These are phyloP conservation scores for Musca vetustissima DNA, from an alignment of 1,140 invertebrate genomes.

Conservation along the genomic window DNA sequence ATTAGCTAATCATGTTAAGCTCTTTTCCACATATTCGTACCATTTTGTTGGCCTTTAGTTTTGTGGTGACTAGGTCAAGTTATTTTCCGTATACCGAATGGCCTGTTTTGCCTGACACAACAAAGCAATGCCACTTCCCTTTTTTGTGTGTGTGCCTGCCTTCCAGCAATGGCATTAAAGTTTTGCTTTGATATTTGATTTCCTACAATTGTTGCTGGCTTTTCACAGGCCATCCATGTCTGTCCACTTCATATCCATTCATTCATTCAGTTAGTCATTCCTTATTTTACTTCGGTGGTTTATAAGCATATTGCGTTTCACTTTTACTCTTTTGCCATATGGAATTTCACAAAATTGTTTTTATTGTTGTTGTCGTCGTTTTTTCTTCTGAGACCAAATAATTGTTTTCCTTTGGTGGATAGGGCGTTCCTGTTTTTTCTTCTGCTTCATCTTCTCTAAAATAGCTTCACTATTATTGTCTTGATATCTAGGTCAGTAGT, in stretches of 20 bases:
- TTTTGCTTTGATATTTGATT: constrained; percentile 18
- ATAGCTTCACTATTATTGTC: not conserved
- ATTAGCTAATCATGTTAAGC: constrained; percentile 7
- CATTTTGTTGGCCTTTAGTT: no score
- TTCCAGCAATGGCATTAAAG: no score
- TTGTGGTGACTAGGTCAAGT: no score
- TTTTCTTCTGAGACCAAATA: no score
- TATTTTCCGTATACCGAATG: no score
- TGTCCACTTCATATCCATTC: not conserved
- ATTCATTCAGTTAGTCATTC: not conserved
- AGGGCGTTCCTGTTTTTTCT: no score
- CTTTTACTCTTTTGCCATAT: constrained; percentile 22
- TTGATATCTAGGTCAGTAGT: constrained; percentile 13
- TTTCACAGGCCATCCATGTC: not conserved
- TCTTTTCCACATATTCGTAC: not conserved
- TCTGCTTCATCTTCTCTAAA: no score
- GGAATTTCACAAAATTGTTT: constrained; percentile 20
- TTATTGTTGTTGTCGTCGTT: not conserved
- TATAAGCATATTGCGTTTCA: constrained; percentile 14
- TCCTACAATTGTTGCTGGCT: constrained; percentile 1
- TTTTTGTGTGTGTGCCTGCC: not conserved
- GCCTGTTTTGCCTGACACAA: not conserved
- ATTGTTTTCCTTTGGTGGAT: no score
- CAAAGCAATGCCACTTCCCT: constrained; percentile 20
- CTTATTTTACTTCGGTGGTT: not conserved